Evolutionary conservation across 1,140 invertebrate genomes (phyloP).

Genomic region (Drosophila micromelanica): DNA sequence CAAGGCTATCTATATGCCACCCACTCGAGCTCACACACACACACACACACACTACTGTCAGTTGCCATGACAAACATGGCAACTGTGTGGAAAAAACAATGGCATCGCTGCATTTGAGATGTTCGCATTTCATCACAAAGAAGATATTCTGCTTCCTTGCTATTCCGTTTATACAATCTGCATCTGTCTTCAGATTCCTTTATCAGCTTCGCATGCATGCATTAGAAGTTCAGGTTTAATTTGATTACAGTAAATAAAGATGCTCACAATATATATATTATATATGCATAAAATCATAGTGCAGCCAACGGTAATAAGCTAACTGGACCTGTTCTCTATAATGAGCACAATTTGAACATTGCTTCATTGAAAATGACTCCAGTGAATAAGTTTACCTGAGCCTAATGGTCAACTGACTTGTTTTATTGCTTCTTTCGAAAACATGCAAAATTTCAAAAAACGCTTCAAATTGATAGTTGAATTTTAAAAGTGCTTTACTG

Average conservation of each 20-base stretch:
- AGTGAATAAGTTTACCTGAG: no score
- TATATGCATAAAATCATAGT: not conserved
- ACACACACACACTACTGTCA: constrained; percentile 17
- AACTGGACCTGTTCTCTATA: not conserved
- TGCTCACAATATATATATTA: not conserved
- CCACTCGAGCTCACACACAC: constrained; percentile 1
- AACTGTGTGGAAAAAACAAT: constrained; percentile 19
- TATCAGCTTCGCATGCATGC: constrained; percentile 5
- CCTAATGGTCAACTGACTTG: no score
- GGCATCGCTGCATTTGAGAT: constrained; percentile 2
- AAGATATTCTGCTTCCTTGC: not conserved
- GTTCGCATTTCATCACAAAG: constrained; percentile 13
- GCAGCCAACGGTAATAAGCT: not conserved
- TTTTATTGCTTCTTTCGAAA: no score
- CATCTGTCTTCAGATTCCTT: not conserved
- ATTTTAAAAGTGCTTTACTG: no score
- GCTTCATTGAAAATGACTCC: no score
- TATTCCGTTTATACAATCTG: not conserved
- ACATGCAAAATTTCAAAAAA: no score
- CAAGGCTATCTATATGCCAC: constrained; percentile 32
- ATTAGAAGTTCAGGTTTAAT: constrained; percentile 20
- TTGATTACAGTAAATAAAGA: constrained; percentile 8
- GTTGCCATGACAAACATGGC: constrained; percentile 16
- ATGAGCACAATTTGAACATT: not conserved
- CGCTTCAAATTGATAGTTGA: no score